These are phyloP conservation scores for Apamea monoglypha DNA, from an alignment of 2,888 invertebrate genomes.

Conservation along the genomic window DNA sequence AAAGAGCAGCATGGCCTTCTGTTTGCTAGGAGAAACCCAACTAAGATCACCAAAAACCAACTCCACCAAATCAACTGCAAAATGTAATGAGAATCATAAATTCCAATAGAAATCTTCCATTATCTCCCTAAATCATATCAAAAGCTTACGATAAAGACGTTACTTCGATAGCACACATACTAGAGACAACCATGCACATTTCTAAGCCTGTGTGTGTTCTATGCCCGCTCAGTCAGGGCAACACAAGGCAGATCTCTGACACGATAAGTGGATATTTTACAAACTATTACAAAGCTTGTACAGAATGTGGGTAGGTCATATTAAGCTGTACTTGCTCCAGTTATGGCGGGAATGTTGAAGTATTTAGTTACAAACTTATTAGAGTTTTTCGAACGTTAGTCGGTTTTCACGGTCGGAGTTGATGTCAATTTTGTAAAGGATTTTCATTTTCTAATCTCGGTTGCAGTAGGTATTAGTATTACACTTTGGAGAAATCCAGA, in stretches of 20 bases:
- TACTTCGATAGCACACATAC: neutral
- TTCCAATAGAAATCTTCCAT: neutral
- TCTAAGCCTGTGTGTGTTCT: neutral
- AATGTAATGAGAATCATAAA: neutral
- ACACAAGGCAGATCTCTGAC: conserved; percentile 38
- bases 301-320: conserved; percentile 55
- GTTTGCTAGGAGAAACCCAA: neutral
- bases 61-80: no score
- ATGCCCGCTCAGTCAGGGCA: neutral
- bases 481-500: neutral
- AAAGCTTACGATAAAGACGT: neutral
- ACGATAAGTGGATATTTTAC: conserved; percentile 71
- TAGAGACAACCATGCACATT: neutral
- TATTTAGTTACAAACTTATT: conserved; percentile 57
- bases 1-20: accelerated
- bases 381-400: conserved; percentile 25
- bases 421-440: neutral
- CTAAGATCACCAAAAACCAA: no score
- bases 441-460: conserved; percentile 13
- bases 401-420: conserved; percentile 20
- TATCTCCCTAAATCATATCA: neutral
- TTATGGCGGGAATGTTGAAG: conserved; percentile 66
- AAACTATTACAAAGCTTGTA: conserved; percentile 69
- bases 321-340: conserved; percentile 68
- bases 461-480: neutral